A percentile compares a stretch with the other conserved stretches of the same genome.
Conservation (phyloP, 1,140 invertebrate species). For the Drosophila orosa region DNA sequence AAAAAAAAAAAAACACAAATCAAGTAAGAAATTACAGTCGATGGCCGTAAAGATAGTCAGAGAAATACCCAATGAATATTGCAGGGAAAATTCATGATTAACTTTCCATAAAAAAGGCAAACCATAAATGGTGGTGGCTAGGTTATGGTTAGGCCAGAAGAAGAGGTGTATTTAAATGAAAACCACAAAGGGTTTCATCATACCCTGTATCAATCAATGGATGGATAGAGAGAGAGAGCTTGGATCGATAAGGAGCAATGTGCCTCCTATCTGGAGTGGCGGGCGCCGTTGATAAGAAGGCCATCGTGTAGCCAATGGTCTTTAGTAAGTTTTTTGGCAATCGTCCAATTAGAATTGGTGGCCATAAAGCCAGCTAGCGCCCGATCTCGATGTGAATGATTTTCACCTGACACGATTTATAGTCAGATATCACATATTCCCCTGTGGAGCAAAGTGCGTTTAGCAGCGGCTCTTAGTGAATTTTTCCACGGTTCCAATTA, state of each 20-base stretch:
- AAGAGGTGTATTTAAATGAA: slow-evolving; percentile 8
- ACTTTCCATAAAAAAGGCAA: not conserved
- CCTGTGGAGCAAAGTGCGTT: slow-evolving; percentile 31
- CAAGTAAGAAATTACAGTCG: slow-evolving; percentile 16
- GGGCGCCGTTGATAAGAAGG: slow-evolving; percentile 47
- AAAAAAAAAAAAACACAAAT: too few relatives aligned
- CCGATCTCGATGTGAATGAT: slow-evolving; percentile 25
- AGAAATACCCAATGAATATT: slow-evolving; percentile 20
- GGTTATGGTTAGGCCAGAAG: slow-evolving; percentile 30
- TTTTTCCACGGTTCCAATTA: slow-evolving; percentile 41
- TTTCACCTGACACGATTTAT: slow-evolving; percentile 43
- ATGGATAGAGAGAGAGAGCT: not conserved
- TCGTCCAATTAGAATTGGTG: slow-evolving; percentile 52
- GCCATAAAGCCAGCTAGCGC: slow-evolving; percentile 43
- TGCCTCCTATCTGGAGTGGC: slow-evolving; percentile 45
- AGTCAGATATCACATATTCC: slow-evolving; percentile 18
- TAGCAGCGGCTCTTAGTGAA: slow-evolving; percentile 2
- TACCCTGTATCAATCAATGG: not conserved
- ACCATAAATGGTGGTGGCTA: slow-evolving; percentile 32
- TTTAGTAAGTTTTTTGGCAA: slow-evolving; percentile 49
- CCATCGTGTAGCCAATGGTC: slow-evolving; percentile 39
- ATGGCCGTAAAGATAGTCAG: slow-evolving; percentile 17
- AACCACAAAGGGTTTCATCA: slow-evolving; percentile 35
- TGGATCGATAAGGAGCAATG: slow-evolving; percentile 20
- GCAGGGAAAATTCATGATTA: slow-evolving; percentile 34